Evolutionary conservation across 2,888 invertebrate species (phyloP), one percentile per base, ranked within the genome.

Genomic region (Scaeva pyrastri): DNA sequence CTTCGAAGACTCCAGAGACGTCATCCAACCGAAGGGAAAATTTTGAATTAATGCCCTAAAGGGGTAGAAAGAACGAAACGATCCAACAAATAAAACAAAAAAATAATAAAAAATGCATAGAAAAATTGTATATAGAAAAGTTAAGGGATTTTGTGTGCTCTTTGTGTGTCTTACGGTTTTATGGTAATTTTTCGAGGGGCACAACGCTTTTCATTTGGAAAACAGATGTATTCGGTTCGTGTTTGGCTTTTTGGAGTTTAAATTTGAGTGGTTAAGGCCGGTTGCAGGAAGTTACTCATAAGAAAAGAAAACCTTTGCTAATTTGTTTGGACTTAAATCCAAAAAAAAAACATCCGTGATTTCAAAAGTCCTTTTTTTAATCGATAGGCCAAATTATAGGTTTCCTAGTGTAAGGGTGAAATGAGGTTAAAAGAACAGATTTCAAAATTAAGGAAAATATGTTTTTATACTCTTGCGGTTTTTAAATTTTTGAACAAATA

Each of bases 21-120:
- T 97, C 97, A 26, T 96, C 95, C 71, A 98, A 93, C 1, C 96
- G 95, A 11, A 98, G 93, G 0, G 95, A 95, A 92, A 98, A 98
- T 79, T 95, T 95, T 0, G 97, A 96, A 92, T 98, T 97, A 14
- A 95, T 93, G 75, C 97, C 98, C 97, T 97, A 92, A 74, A 93
- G 91, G 81, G 50, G 52, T 31, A 68, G 68, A 66, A 66, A 41
- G 36, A 21, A 58, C 16, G 43, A 72, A 31, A 58, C 36, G 12
- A 39, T 39, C n/a, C 23, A 82, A 81, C 79, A 74, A 77, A 83
- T 80, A 78, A 76, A 77, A n/a, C 74, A 87, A 58, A 31, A 7
- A 45, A 41, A 45, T 2, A 45, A 48, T 36, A 23, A 62, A 62
- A 43, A 23, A 43, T 7, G 5, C 12, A 16, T 36, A 36, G 58